These are phyloP conservation scores for Philotrypesis tridentata DNA, from an alignment of 1,140 invertebrate species.

Conservation along the genomic window DNA sequence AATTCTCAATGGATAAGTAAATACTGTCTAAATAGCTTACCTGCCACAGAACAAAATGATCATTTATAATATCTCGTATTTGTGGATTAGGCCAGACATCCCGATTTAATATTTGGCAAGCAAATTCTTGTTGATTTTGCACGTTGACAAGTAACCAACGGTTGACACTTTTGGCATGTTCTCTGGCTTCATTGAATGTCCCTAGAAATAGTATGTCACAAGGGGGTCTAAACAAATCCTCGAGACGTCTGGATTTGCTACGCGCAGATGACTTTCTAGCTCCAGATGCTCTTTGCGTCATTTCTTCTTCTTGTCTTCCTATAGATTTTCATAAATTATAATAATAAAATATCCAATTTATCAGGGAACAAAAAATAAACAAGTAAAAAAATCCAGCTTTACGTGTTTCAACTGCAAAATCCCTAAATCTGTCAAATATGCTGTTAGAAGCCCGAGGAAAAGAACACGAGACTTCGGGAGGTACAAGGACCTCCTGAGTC, in stretches of 20 bases:
- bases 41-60: conserved; percentile 89
- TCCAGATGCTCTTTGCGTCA: conserved; percentile 62
- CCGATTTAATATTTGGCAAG: conserved; percentile 83
- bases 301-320: conserved; percentile 73
- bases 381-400: conserved; percentile 52
- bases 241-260: conserved; percentile 75
- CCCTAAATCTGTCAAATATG: conserved; percentile 80
- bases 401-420: conserved; percentile 81
- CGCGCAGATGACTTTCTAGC: conserved; percentile 66
- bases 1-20: conserved; percentile 30
- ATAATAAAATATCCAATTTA: neutral
- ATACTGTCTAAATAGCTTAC: conserved; percentile 66
- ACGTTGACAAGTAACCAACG: conserved; percentile 87
- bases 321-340: conserved; percentile 26
- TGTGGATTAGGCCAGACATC: conserved; percentile 84
- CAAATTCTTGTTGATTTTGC: conserved; percentile 84
- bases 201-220: conserved; percentile 82
- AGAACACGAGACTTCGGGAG: conserved; percentile 67
- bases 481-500: conserved; percentile 75
- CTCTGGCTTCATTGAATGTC: conserved; percentile 79
- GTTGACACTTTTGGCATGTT: conserved; percentile 76
- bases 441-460: conserved; percentile 72
- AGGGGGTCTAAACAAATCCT: conserved; percentile 85
- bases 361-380: conserved; percentile 12
- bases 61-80: conserved; percentile 79